phyloP scores from a whole-genome alignment of 1,140 invertebrate genomes.

The Dendrolimus kikuchii region DNA sequence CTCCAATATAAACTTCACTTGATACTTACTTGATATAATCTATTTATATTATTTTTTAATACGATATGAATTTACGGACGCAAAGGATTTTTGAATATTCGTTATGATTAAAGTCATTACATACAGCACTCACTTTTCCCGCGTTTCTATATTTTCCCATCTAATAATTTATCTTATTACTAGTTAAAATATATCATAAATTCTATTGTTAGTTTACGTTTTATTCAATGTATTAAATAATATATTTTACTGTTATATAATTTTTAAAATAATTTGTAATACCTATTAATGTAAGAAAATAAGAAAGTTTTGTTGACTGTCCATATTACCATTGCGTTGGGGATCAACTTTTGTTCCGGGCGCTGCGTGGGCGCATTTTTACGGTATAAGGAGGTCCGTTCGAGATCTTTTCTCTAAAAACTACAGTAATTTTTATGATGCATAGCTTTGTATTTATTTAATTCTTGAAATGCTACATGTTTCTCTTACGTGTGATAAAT shows the following conservation, averaged over 20 bases:
- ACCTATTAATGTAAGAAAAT: conserved; percentile 4
- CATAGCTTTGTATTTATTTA: conserved; percentile 24
- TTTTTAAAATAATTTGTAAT: conserved; percentile 1
- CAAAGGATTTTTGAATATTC: too few relatives aligned
- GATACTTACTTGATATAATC: too few relatives aligned
- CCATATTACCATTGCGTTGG: conserved; percentile 45
- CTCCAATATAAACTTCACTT: too few relatives aligned
- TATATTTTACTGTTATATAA: conserved; percentile 4
- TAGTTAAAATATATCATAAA: too few relatives aligned
- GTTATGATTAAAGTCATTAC: too few relatives aligned
- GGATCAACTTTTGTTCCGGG: conserved; percentile 51
- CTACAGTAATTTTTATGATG: conserved; percentile 35
- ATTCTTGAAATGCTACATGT: conserved; percentile 12
- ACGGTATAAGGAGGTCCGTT: conserved; percentile 36
- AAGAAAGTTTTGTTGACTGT: conserved; percentile 40
- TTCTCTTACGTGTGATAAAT: conserved; percentile 12
- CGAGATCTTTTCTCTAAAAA: conserved; percentile 30
- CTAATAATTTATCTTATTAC: too few relatives aligned
- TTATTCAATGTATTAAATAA: neutral
- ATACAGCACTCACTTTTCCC: too few relatives aligned
- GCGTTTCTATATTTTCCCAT: too few relatives aligned
- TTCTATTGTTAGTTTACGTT: neutral
- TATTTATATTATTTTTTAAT: too few relatives aligned
- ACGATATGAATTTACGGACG: too few relatives aligned
- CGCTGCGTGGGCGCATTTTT: conserved; percentile 47